phyloP scores from a whole-genome alignment of 92 coral and sea anemone species.

The Epizoanthus scotinus region DNA sequence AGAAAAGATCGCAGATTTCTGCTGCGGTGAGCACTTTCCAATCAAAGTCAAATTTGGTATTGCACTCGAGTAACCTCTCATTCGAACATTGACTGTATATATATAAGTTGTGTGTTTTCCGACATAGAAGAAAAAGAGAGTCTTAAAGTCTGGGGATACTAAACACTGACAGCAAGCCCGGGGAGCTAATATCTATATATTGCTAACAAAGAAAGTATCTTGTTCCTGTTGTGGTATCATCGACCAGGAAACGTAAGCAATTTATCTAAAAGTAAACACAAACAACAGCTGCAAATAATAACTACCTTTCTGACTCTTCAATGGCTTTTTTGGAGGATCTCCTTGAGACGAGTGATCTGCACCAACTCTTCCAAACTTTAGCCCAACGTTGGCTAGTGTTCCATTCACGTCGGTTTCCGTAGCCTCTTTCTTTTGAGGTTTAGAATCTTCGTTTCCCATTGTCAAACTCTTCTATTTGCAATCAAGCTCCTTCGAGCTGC shows the following conservation, averaged over 20 bases:
- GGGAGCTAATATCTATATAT: background rate
- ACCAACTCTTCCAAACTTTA: slow-evolving; percentile 35
- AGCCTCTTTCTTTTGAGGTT: slow-evolving; percentile 19
- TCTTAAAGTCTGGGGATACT: background rate
- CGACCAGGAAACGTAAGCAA: background rate
- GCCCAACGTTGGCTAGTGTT: slow-evolving; percentile 20
- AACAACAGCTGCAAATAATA: background rate
- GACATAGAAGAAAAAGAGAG: background rate
- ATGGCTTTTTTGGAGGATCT: background rate
- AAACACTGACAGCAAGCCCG: background rate
- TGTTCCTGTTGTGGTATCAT: too few species aligned
- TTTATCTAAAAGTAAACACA: background rate
- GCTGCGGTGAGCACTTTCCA: too few species aligned
- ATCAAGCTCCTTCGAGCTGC: slow-evolving; percentile 3
- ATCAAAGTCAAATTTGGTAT: too few species aligned
- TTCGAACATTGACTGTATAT: too few species aligned
- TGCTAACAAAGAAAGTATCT: background rate
- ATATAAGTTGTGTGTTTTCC: too few species aligned
- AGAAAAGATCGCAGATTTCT: too few species aligned
- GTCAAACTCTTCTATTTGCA: background rate
- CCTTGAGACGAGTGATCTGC: slow-evolving; percentile 5
- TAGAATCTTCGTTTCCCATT: slow-evolving; percentile 39
- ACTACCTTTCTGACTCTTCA: slow-evolving; percentile 3
- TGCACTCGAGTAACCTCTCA: too few species aligned
- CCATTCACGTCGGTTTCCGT: background rate